phyloP scores from a whole-genome alignment of 2,113 vertebrate genomes.

The Ctenodactylus gundi region DNA sequence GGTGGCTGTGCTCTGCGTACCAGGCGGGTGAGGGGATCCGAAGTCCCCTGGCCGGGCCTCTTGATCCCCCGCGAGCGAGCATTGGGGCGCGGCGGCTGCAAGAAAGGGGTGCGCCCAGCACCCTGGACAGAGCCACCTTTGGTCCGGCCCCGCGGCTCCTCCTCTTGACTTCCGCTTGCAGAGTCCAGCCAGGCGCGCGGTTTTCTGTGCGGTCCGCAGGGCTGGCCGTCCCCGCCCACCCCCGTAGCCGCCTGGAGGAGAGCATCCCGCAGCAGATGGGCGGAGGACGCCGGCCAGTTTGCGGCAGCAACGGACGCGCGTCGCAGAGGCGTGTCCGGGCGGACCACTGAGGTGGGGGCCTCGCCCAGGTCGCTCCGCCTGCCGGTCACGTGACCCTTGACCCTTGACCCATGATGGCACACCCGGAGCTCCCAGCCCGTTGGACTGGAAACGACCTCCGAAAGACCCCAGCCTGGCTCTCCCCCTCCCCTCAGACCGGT shows the following conservation, averaged over 20 bases:
- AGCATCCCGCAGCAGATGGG: slow-evolving; percentile 57
- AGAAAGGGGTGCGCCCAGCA: not conserved
- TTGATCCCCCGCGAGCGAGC: not conserved
- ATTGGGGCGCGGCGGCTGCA: not conserved
- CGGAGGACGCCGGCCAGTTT: slow-evolving; percentile 60
- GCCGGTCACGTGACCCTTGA: not conserved
- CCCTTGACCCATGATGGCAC: not conserved
- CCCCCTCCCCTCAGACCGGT: too few species aligned
- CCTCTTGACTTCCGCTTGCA: fast-evolving
- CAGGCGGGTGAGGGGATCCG: not conserved
- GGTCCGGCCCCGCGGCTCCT: not conserved
- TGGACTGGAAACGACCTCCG: not conserved
- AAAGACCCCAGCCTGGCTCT: too few species aligned
- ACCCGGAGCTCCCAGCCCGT: not conserved
- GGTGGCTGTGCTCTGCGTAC: not conserved
- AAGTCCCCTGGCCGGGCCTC: not conserved
- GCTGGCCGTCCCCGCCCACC: slow-evolving; percentile 41
- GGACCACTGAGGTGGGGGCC: not conserved
- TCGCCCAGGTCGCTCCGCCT: not conserved
- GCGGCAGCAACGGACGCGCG: slow-evolving; percentile 40
- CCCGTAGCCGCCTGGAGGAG: not conserved
- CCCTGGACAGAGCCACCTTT: slow-evolving; percentile 14
- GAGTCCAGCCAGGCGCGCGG: fast-evolving
- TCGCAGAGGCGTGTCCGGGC: slow-evolving; percentile 20
- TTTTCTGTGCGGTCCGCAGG: not conserved